Evolutionary conservation across 2,888 invertebrate genomes (phyloP).

Genomic region (Meiosimyza platycephala): DNA sequence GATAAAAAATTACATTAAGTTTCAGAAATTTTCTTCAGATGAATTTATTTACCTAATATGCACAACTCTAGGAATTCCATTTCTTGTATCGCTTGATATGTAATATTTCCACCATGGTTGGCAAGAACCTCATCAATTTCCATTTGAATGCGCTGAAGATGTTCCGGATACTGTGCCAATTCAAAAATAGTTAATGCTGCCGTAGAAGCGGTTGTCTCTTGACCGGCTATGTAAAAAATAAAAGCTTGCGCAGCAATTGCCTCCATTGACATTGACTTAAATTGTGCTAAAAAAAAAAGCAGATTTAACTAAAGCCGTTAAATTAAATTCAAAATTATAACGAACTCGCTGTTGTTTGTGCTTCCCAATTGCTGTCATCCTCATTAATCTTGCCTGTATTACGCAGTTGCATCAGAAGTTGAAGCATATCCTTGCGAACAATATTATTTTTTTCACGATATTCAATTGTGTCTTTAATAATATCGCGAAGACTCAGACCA

Average conservation of each 20-base stretch:
- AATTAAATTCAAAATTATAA: not conserved
- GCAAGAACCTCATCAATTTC: slow-evolving; percentile 63
- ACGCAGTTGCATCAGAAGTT: slow-evolving; percentile 66
- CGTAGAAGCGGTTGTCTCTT: slow-evolving; percentile 66
- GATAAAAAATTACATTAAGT: not conserved
- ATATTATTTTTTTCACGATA: slow-evolving; percentile 65
- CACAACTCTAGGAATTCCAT: slow-evolving; percentile 67
- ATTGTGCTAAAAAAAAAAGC: slow-evolving; percentile 40
- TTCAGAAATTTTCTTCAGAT: not conserved
- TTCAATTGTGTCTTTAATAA: slow-evolving; percentile 66
- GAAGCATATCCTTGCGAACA: slow-evolving; percentile 66
- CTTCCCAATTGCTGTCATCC: slow-evolving; percentile 53
- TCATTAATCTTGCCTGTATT: slow-evolving; percentile 58
- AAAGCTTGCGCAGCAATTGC: slow-evolving; percentile 63
- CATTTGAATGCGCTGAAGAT: slow-evolving; percentile 57
- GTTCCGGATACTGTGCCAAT: slow-evolving; percentile 63
- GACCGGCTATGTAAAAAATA: slow-evolving; percentile 67
- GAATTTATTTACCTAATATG: slow-evolving; percentile 1
- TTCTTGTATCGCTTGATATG: slow-evolving; percentile 64
- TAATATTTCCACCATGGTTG: slow-evolving; percentile 53
- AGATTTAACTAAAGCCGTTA: not conserved
- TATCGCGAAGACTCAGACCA: slow-evolving; percentile 59
- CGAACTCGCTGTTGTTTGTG: slow-evolving; percentile 52
- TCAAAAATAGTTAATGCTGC: slow-evolving; percentile 64
- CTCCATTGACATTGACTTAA: slow-evolving; percentile 57